Evolutionary conservation across 2,888 invertebrate genomes (phyloP), one percentile per base, ranked within the genome.

Genomic region (Limnephilus marmoratus): DNA sequence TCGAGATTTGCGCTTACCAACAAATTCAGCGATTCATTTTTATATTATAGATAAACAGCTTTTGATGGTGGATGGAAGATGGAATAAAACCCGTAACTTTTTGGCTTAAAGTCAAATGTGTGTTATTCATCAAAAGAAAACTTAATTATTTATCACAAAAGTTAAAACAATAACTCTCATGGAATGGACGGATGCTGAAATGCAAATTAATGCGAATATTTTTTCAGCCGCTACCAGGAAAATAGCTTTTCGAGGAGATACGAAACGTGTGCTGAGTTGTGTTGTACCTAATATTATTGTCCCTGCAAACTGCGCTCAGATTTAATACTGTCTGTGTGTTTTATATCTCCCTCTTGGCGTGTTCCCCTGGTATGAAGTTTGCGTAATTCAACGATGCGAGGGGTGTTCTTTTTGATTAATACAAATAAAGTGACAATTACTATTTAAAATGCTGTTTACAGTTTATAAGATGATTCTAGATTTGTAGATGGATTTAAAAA

Each of bases 161-260:
- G 68, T 68, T 9, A 9, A n/a, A 68, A 68, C 68, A 68, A 68
- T n/a, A 68, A 68, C 53, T 53, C 53, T 18, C 85, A 80, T 68
- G 34, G 90, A 12, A 15, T 41, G 53, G 68, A 90, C 68, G 29
- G 31, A 29, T 85, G 37, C 29, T 41, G 85, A 90, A 80, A 80
- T 53, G 90, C 68, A 85, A 90, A 90, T 90, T 90, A 41, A 85
- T 85, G 91, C 81, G 91, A 41, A 86, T 86, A 91, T 49, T 91
- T 91, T 90, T 91, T 91, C 68, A 81, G 45, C n/a, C 45, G 81
- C n/a, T n/a, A 45, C 86, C 86, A 49, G 86, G 49, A 86, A 49
- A 41, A 45, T n/a, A 86, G 86, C 86, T 86, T 29, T 24, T 24
- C 45, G 12, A 49, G 86, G 53, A 86, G 87, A 81, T 80, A 86